Evolutionary conservation across 2,113 vertebrate genomes (phyloP).

Genomic region (Columbina picui): DNA sequence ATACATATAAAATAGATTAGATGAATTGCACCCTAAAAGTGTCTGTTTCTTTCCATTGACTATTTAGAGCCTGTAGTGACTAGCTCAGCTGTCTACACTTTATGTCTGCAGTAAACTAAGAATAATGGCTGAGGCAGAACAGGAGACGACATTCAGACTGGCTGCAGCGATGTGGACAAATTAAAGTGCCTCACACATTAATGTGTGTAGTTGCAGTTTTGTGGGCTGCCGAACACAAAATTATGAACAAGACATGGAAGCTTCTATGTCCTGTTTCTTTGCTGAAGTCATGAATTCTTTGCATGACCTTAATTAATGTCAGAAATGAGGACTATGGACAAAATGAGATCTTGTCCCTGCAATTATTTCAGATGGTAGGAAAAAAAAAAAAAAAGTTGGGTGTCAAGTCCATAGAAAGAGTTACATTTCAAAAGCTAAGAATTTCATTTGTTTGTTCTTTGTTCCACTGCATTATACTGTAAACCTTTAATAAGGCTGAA

Average conservation of each 20-base stretch:
- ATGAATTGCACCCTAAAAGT: constrained; percentile 64
- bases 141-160: constrained; percentile 54
- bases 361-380: not conserved
- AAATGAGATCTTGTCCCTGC: not conserved
- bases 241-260: constrained; percentile 2
- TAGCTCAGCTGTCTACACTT: constrained; percentile 68
- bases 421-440: constrained; percentile 1
- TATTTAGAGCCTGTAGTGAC: constrained; percentile 58
- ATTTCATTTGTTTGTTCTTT: not conserved
- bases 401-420: not conserved
- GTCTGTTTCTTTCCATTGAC: constrained; percentile 58
- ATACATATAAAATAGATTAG: constrained; percentile 63
- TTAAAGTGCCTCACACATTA: constrained; percentile 64
- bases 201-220: constrained; percentile 57
- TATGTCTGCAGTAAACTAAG: constrained; percentile 67
- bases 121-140: constrained; percentile 46
- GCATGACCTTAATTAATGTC: constrained; percentile 1
- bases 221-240: constrained; percentile 50
- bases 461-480: not conserved
- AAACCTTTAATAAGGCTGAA: not conserved
- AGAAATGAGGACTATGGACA: constrained; percentile 13
- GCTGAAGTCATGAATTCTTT: constrained; percentile 26
- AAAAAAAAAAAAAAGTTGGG: not conserved
- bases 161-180: constrained; percentile 61
- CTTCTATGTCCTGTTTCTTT: constrained; percentile 22